A percentile compares a stretch with the other conserved stretches of the same genome.
phyloP scores from a whole-genome alignment of 1,140 invertebrate genomes.

The Zophobas morio region DNA sequence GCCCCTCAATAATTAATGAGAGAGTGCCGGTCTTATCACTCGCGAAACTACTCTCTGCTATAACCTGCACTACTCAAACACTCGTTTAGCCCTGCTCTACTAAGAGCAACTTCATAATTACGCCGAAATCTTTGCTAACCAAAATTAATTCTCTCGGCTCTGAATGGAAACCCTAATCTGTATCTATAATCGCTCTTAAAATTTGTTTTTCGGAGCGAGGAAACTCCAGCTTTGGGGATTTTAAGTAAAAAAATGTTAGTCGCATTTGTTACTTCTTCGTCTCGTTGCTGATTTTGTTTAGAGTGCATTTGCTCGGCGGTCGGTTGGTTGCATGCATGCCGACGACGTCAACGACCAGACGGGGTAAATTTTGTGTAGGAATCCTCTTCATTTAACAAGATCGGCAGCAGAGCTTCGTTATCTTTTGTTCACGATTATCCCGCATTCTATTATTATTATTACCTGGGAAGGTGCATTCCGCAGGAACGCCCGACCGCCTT shows the following conservation, averaged over 20 bases:
- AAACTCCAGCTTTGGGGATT: background rate
- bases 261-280: background rate
- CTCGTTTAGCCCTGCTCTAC: constrained; percentile 35
- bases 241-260: too few species aligned
- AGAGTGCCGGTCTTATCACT: constrained; percentile 36
- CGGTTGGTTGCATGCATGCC: background rate
- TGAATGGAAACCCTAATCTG: constrained; percentile 26
- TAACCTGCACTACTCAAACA: constrained; percentile 33
- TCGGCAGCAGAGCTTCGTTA: constrained; percentile 4
- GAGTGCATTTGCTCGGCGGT: too few species aligned
- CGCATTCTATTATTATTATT: background rate
- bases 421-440: constrained; percentile 8
- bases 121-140: constrained; percentile 39
- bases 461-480: too few species aligned
- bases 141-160: constrained; percentile 39
- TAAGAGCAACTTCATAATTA: constrained; percentile 42
- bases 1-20: constrained; percentile 44
- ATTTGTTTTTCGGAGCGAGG: constrained; percentile 16
- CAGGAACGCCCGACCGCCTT: too few species aligned
- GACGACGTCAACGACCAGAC: background rate
- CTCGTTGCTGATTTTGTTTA: background rate
- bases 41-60: constrained; percentile 36
- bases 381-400: constrained; percentile 4
- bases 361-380: background rate
- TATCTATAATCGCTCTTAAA: constrained; percentile 41